Conservation (phyloP, 2,797 vertebrate species). For the Carduelis carduelis region DNA sequence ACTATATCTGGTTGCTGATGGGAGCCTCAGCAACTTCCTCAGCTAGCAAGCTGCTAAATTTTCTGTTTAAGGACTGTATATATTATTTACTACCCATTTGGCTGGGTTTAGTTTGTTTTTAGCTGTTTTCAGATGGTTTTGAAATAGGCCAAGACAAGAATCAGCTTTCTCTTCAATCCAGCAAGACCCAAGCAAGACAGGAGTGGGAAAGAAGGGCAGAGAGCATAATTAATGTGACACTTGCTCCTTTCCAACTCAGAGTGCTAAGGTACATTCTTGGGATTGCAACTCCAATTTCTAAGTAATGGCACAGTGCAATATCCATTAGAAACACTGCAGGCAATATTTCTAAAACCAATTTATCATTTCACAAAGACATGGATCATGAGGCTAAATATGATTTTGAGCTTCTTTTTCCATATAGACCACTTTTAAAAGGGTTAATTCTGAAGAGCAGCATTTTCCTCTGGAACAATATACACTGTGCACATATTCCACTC, state of each 20-base stretch:
- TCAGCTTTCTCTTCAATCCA: neutral
- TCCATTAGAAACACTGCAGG: neutral
- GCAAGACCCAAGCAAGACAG: neutral
- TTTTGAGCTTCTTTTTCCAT: neutral
- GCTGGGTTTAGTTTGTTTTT: neutral
- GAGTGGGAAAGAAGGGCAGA: neutral
- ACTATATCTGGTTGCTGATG: neutral
- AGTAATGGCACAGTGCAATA: neutral
- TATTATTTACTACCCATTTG: constrained; percentile 52
- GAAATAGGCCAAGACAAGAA: constrained; percentile 24
- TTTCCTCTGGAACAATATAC: constrained; percentile 59
- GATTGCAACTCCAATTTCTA: neutral
- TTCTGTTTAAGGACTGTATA: constrained; percentile 7
- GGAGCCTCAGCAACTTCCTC: neutral
- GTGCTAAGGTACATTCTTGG: neutral
- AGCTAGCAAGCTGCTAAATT: constrained; percentile 21
- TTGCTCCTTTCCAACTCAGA: neutral
- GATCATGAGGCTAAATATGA: neutral
- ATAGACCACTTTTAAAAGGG: neutral
- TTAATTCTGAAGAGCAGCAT: neutral
- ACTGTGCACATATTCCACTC: constrained; percentile 15
- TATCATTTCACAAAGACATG: neutral
- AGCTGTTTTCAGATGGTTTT: neutral
- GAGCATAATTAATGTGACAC: constrained; percentile 53
- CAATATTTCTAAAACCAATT: neutral